These are phyloP conservation scores for Ectobius pallidus DNA, from an alignment of 2,888 invertebrate genomes.

Conservation along the genomic window DNA sequence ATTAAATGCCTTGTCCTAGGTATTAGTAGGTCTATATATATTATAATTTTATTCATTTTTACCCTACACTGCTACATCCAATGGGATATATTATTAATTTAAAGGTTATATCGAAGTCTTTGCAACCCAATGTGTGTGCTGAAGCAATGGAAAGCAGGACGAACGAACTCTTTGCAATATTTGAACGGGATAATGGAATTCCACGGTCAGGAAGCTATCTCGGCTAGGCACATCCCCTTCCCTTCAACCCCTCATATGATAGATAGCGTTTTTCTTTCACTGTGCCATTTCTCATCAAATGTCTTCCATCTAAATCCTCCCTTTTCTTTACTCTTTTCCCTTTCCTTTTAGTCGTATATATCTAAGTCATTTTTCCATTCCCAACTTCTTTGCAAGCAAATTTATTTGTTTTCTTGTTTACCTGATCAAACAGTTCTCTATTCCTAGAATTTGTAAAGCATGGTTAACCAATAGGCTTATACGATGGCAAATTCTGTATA, in stretches of 20 bases:
- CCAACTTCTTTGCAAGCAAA: neutral
- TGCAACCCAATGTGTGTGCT: neutral
- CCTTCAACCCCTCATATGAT: neutral
- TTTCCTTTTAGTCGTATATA: neutral
- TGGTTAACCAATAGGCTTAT: too few species aligned
- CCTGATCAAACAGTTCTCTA: neutral
- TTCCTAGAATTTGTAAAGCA: too few species aligned
- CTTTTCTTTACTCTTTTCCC: neutral
- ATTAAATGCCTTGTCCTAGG: too few species aligned
- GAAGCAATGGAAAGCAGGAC: neutral
- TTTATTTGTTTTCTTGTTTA: neutral
- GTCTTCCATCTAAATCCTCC: conserved; percentile 11
- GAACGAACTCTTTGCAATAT: conserved; percentile 19
- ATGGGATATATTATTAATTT: neutral
- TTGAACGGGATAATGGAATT: conserved; percentile 38
- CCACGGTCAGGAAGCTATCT: conserved; percentile 35
- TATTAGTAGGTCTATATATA: too few species aligned
- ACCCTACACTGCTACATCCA: too few species aligned
- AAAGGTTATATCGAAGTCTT: neutral
- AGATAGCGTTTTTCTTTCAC: conserved; percentile 11
- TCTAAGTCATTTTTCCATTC: neutral
- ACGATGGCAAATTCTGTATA: too few species aligned
- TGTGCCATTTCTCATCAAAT: conserved; percentile 24
- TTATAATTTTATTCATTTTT: too few species aligned
- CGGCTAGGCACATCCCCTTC: neutral